Conservation (phyloP, 2,888 invertebrate species). For the Eueremaeus valkanovi region DNA sequence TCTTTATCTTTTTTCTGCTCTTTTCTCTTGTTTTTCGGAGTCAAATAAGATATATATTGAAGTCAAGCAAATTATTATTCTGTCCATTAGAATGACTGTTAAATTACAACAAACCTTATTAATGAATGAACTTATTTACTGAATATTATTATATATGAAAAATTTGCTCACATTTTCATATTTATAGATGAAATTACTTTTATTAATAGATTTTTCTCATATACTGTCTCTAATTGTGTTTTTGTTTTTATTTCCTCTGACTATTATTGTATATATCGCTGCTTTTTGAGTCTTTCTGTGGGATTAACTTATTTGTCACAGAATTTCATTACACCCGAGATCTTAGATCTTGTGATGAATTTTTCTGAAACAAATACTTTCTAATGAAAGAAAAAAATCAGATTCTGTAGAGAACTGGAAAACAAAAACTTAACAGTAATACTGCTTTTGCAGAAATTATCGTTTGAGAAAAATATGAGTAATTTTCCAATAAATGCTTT, state of each 20-base stretch:
- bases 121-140: slow-evolving; percentile 2
- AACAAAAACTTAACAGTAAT: neutral
- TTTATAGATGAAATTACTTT: neutral
- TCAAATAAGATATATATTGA: neutral
- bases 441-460: neutral
- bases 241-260: neutral
- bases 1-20: neutral
- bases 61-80: slow-evolving; percentile 12
- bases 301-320: neutral
- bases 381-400: neutral
- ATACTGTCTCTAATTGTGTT: neutral
- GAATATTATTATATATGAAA: neutral
- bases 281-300: neutral
- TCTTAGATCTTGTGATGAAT: neutral
- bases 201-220: neutral
- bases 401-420: neutral
- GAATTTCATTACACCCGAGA: neutral
- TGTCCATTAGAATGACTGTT: slow-evolving; percentile 12
- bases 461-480: too few relatives aligned
- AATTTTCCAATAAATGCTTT: neutral
- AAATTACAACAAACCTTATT: neutral
- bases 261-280: neutral
- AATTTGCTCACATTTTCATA: slow-evolving; percentile 17
- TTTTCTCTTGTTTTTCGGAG: neutral
- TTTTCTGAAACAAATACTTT: neutral